Conservation (phyloP, 2,113 vertebrate genomes). For the Trematocara stigmaticum region DNA sequence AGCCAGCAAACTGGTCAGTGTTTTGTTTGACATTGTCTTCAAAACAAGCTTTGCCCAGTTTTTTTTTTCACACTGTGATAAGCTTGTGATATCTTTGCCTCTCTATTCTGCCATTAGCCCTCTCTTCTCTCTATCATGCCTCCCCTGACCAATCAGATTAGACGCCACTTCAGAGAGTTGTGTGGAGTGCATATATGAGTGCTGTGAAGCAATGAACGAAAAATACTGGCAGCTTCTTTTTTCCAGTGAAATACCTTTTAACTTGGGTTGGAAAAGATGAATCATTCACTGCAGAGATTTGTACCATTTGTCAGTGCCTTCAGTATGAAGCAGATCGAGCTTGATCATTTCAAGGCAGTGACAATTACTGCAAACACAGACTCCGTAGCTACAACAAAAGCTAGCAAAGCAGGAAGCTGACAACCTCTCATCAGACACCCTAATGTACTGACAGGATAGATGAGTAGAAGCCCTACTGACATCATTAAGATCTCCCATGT, state of each 20-base stretch:
- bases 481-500: neutral
- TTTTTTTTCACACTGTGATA: neutral
- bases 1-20: neutral
- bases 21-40: neutral
- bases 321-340: neutral
- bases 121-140: conserved; percentile 6
- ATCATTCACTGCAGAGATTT: neutral
- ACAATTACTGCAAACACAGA: neutral
- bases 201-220: neutral
- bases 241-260: neutral
- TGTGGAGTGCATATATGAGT: neutral
- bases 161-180: conserved; percentile 25
- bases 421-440: neutral
- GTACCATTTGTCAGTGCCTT: neutral
- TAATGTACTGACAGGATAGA: neutral
- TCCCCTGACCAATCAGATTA: conserved; percentile 43
- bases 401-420: neutral
- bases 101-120: conserved; percentile 23
- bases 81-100: conserved; percentile 28
- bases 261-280: conserved; percentile 7
- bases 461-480: neutral
- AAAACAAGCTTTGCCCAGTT: neutral
- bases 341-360: neutral
- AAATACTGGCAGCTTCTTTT: neutral
- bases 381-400: neutral